A percentile compares a stretch with the other conserved stretches of the same genome.
These are phyloP conservation scores for Choloepus hoffmanni DNA, from an alignment of 2,113 vertebrate genomes.

Conservation along the genomic window DNA sequence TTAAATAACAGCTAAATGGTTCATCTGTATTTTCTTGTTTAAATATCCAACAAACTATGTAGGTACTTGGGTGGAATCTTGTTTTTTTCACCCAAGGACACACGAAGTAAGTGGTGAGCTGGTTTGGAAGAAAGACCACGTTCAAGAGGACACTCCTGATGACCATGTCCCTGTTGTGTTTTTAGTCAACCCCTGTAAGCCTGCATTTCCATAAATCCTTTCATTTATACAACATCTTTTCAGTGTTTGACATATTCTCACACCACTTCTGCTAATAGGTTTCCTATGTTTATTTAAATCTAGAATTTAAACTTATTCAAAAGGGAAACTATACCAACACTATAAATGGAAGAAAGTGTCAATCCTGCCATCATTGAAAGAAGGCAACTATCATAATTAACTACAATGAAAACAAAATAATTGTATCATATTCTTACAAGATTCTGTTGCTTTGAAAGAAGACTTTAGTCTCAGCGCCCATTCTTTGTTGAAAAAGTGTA, in stretches of 20 bases:
- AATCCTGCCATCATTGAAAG: background rate
- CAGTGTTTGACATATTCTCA: background rate
- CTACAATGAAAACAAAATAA: background rate
- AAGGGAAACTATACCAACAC: background rate
- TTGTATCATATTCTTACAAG: background rate
- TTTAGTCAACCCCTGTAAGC: background rate
- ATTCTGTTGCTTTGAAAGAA: background rate
- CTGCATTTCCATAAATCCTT: background rate
- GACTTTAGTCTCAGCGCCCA: too few species aligned
- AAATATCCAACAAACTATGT: background rate
- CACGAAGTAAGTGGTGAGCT: too few species aligned
- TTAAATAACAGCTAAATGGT: too few species aligned
- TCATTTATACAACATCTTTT: background rate
- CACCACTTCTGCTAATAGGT: background rate
- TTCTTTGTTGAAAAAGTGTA: background rate
- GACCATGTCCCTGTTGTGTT: accelerated
- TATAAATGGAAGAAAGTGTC: background rate
- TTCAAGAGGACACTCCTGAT: background rate
- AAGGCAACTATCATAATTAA: background rate
- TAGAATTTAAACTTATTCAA: background rate
- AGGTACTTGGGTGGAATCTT: background rate
- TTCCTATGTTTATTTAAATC: background rate
- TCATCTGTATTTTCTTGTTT: background rate
- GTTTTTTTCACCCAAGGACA: background rate
- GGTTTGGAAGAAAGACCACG: background rate